Evolutionary conservation across 2,888 invertebrate genomes (phyloP).

Genomic region (Diarsia dahlii): DNA sequence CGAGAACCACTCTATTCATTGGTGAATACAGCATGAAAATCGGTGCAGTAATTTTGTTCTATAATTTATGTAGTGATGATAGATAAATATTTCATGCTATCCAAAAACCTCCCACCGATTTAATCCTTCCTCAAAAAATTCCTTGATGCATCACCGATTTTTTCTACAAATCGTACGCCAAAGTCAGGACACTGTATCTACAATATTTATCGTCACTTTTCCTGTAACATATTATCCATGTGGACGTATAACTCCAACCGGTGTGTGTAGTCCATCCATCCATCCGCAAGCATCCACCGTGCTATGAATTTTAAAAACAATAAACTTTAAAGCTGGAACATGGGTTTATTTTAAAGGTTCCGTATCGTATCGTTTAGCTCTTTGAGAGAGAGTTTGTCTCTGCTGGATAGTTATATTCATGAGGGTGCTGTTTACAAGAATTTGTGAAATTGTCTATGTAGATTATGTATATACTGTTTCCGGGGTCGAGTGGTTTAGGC

Average conservation of each 20-base stretch:
- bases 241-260: constrained; percentile 34
- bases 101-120: too few relatives aligned
- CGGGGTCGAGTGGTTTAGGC: too few relatives aligned
- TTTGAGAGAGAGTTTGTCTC: neutral
- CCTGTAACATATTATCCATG: constrained; percentile 23
- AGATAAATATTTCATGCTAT: too few relatives aligned
- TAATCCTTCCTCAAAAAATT: neutral
- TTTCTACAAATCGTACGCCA: neutral
- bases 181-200: neutral
- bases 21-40: too few relatives aligned
- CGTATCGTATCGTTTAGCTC: constrained; percentile 16
- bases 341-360: constrained; percentile 43
- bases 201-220: constrained; percentile 27
- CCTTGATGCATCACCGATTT: neutral
- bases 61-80: too few relatives aligned
- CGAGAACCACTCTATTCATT: too few relatives aligned
- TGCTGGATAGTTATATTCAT: neutral
- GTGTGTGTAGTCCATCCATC: constrained; percentile 40
- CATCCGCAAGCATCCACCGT: constrained; percentile 36
- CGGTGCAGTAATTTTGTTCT: too few relatives aligned
- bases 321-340: constrained; percentile 34
- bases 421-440: neutral
- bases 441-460: neutral
- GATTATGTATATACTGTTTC: too few relatives aligned
- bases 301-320: constrained; percentile 67